A percentile compares a stretch with the other conserved stretches of the same genome.
Conservation (phyloP, 2,888 invertebrate genomes). For the Pecten maximus region DNA sequence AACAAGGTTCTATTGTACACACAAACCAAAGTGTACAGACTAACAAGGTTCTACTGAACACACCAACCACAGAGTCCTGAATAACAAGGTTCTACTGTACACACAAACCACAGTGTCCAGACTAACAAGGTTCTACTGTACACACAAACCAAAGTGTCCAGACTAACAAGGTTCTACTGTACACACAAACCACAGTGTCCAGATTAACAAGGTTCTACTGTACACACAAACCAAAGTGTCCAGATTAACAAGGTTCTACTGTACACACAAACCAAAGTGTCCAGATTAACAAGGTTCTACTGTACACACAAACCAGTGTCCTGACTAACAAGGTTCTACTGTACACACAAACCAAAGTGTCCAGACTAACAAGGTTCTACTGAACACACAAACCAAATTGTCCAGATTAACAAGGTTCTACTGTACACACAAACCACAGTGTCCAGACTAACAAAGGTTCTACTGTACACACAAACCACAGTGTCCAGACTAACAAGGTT, state of each 20-base stretch:
- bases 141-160: background rate
- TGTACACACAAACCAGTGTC: background rate
- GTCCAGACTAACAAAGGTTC: background rate
- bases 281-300: background rate
- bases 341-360: background rate
- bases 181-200: background rate
- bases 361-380: background rate
- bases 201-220: background rate
- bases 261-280: background rate
- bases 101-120: background rate
- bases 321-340: background rate
- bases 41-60: background rate
- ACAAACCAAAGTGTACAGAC: no score
- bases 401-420: background rate
- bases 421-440: background rate
- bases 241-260: no score
- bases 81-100: background rate
- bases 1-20: no score
- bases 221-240: background rate
- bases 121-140: background rate
- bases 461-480: background rate
- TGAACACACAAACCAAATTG: background rate
- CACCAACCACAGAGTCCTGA: background rate
- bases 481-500: no score
- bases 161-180: background rate